Base-by-base conservation (phyloP, 2,797 vertebrate species). In the Rhinella marina region DNA sequence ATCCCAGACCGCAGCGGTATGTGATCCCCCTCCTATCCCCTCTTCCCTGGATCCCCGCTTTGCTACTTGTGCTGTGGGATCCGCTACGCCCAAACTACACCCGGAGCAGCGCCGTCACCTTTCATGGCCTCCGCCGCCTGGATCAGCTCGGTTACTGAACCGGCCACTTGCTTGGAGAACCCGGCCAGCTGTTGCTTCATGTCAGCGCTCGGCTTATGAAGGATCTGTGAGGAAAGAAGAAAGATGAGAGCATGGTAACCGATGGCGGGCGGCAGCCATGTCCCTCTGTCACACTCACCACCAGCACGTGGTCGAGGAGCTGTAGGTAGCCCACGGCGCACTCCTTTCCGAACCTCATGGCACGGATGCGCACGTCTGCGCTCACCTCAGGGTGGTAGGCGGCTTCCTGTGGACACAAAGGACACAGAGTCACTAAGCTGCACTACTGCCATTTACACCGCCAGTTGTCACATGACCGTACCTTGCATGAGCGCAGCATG, bases 401-500 rank as follows among this genome's bases (percentile, higher is more conserved):
- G 0, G 98, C 98, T 94, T 99, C 95, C 98, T 99, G 90, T 11
- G 50, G 21, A 73, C 54, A 59, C 23, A 91, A 75, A 27, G 17
- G 8, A 86, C 3, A 85, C 14, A 3, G n/a, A 0, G 61, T 75
- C 13, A 76, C 70, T 52, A 17, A 52, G 17, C 56, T 52, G 7
- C 1, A 0, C 57, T 78, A 0, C 19, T 10, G 2, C 8, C 0
- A 1, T 13, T 17, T 7, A n/a, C 19, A 16, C 59, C 6, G 14
- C 79, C 29, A 5, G 0, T 23, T 41, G 19, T 73, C 27, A 73
- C 25, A 41, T 27, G 5, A n/a, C 4, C 57, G 87, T 89, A 97
- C 97, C 97, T 99, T 99, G 96, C 98, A 99, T 83, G 97, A 96
- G 3, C 96, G 97, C 90, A 99, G 95, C 98, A 99, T 99, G 82